Base-by-base conservation (phyloP, 2,797 vertebrate genomes). In the Sebastiscus albofasciatus region DNA sequence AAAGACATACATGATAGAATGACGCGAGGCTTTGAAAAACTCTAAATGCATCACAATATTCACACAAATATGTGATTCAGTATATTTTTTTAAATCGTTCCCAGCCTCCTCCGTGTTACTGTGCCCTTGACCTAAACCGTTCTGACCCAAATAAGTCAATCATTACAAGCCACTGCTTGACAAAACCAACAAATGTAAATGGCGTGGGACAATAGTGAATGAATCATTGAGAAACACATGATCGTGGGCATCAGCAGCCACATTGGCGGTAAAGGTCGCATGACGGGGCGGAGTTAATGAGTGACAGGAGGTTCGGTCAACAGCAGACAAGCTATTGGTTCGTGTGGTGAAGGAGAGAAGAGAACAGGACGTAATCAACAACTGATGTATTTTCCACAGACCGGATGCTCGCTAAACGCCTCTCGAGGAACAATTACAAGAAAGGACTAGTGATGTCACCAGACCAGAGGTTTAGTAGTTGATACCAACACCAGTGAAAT, bases 271-370 rank as follows among this genome's bases (percentile, higher is more conserved):
- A 14, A 55, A 72, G 75, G 69, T 69, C 26, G 4, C 10, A 36
- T 70, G 82, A 91, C 67, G 27, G 54, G 26, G n/a, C 33, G 7
- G 6, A 74, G 90, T 90, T 86, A 92, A 93, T 92, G 60, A 89
- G 20, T 91, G 77, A 89, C 84, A 22, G 58, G 66, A 29, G 77
- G 64, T 78, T 56, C 33, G 74, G 49, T 64, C 49, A 3, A 18
- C 62, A 39, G 33, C 12, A 2, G 26, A 9, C 6, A 14, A 13
- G 22, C 29, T 3, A 86, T 88, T 87, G 69, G 85, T 55, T 36
- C 9, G 6, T 3, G 7, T 67, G 16, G 6, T 10, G 24, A 33
- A 68, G 13, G 31, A 24, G 52, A 74, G 27, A 39, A 52, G 16
- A 6, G 34, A 9, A 26, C 4, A 61, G 26, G 16, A 27, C 2